Conservation (phyloP, 2,888 invertebrate genomes). For the Apodemia hepburni region DNA sequence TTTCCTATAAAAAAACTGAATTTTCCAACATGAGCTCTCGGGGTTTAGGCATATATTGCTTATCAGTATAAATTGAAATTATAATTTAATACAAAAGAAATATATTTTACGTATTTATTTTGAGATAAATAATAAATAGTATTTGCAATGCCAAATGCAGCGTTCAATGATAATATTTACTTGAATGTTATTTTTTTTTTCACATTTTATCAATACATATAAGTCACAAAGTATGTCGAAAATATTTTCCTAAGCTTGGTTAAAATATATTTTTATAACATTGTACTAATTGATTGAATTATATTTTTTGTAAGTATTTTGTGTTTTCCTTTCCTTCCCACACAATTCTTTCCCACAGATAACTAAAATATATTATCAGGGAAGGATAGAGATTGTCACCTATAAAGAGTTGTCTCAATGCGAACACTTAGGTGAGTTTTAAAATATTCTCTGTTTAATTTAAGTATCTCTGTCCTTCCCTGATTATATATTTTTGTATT, state of each 20-base stretch:
- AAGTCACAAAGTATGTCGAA: conserved; percentile 15
- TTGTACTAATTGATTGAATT: conserved; percentile 48
- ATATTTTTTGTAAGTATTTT: conserved; percentile 48
- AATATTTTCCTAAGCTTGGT: conserved; percentile 4
- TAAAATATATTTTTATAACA: conserved; percentile 20
- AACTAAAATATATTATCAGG: conserved; percentile 40
- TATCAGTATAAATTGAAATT: too few relatives aligned
- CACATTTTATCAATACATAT: not conserved
- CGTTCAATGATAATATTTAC: not conserved
- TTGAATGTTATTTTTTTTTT: not conserved
- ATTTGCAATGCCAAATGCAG: not conserved
- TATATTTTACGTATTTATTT: too few relatives aligned
- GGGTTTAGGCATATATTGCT: too few relatives aligned
- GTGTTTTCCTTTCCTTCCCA: conserved; percentile 50
- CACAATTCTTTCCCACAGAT: conserved; percentile 58
- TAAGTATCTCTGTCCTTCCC: conserved; percentile 82
- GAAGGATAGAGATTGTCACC: conserved; percentile 77
- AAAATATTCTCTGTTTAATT: conserved; percentile 44
- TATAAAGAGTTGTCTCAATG: conserved; percentile 68
- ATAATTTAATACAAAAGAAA: too few relatives aligned
- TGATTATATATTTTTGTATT: conserved; percentile 48
- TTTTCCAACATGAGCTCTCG: too few relatives aligned
- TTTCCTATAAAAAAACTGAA: too few relatives aligned
- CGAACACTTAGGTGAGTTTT: conserved; percentile 74
- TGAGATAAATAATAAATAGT: not conserved